Percentiles rank a stretch among this genome's conserved stretches.
These are phyloP conservation scores for Dendrolimus kikuchii DNA, from an alignment of 1,140 invertebrate genomes.

Conservation along the genomic window DNA sequence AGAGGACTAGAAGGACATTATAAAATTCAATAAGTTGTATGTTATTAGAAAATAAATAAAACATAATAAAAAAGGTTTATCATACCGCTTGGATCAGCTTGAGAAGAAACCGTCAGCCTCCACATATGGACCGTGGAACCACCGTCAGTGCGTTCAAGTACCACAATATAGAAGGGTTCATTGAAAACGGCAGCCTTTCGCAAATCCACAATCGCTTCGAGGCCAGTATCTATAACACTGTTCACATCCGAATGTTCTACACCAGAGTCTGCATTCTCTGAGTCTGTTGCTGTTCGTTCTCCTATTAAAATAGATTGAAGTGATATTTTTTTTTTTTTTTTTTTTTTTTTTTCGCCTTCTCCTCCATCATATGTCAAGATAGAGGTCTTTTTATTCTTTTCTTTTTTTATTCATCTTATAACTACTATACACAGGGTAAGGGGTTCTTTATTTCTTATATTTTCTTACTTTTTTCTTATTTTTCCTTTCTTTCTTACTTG, in stretches of 20 bases:
- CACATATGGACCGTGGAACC: constrained; percentile 97
- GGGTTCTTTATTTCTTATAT: too few species aligned
- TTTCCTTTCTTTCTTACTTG: too few species aligned
- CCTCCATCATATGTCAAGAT: too few species aligned
- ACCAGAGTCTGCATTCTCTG: constrained; percentile 40
- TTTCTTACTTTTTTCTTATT: too few species aligned
- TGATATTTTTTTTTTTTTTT: too few species aligned
- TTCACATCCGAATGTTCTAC: constrained; percentile 48
- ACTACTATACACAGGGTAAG: too few species aligned
- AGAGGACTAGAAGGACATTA: too few species aligned
- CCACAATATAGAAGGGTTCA: constrained; percentile 96
- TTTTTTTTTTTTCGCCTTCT: too few species aligned
- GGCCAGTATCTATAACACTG: constrained; percentile 76
- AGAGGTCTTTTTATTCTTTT: too few species aligned
- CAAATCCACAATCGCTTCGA: constrained; percentile 92
- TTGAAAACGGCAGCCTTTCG: constrained; percentile 89
- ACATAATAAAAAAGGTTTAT: neutral
- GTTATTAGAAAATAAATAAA: neutral
- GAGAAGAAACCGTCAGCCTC: constrained; percentile 92
- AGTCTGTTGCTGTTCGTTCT: constrained; percentile 44
- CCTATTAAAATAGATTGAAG: constrained; percentile 20
- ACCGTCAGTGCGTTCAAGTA: constrained; percentile 87
- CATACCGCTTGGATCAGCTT: constrained; percentile 75
- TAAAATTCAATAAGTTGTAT: too few species aligned
- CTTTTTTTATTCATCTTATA: too few species aligned